These are phyloP conservation scores for Oegoconia quadripuncta DNA, from an alignment of 2,888 invertebrate genomes.

Conservation along the genomic window DNA sequence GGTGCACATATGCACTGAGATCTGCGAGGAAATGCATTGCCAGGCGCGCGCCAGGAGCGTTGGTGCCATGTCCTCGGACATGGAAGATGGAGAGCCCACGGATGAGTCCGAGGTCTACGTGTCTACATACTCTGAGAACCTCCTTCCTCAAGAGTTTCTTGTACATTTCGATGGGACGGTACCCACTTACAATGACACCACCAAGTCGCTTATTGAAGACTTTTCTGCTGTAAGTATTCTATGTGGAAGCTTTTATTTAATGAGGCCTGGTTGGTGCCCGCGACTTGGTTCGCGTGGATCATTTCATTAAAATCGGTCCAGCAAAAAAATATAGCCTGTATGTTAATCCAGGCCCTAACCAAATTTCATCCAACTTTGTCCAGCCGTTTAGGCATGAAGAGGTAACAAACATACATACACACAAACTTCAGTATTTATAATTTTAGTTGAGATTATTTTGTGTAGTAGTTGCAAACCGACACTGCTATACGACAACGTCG, in stretches of 20 bases:
- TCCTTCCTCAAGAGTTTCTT: slow-evolving; percentile 51
- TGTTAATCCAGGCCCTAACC: too few relatives aligned
- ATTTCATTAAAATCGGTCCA: too few relatives aligned
- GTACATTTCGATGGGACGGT: slow-evolving; percentile 46
- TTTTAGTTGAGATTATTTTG: too few relatives aligned
- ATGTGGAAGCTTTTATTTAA: neutral
- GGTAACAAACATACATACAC: too few relatives aligned
- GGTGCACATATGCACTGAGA: slow-evolving; percentile 71
- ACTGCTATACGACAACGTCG: too few relatives aligned
- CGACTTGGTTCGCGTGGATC: neutral
- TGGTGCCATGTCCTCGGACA: slow-evolving; percentile 55
- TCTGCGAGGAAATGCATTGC: slow-evolving; percentile 75
- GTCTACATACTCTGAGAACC: slow-evolving; percentile 59
- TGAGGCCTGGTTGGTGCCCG: too few relatives aligned
- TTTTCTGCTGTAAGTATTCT: slow-evolving; percentile 68
- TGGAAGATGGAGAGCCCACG: slow-evolving; percentile 39
- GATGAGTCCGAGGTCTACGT: slow-evolving; percentile 58
- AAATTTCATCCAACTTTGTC: too few relatives aligned
- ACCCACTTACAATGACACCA: slow-evolving; percentile 67
- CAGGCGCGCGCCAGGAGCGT: slow-evolving; percentile 40
- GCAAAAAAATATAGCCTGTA: too few relatives aligned
- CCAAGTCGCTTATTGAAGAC: slow-evolving; percentile 80
- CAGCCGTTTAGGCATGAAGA: too few relatives aligned
- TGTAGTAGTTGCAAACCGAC: too few relatives aligned
- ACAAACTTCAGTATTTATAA: too few relatives aligned